Evolutionary conservation across 2,888 invertebrate species (phyloP), one percentile per base, ranked within the genome.

Genomic region (Hirtodrosophila trivittata): DNA sequence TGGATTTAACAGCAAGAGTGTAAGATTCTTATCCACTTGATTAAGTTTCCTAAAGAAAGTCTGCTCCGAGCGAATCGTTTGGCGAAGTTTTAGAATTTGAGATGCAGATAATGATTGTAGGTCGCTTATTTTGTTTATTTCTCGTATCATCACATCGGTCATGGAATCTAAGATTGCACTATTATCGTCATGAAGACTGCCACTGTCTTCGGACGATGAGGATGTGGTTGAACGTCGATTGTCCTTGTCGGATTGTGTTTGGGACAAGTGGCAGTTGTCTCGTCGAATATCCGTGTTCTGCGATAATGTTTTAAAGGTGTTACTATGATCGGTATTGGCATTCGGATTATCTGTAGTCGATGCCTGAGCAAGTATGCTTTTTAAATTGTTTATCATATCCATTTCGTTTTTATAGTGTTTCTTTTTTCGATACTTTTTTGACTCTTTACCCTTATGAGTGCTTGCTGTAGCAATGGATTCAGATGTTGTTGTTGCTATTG

Each of bases 331-430:
- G 3, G 13, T 3, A 14, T 16, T 14, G 1, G 3, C 3, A 37
- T 32, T 21, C 18, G 12, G 7, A 5, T 9, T 12, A 7, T 1
- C 10, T n/a, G 26, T 10, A 13, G 10, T 56, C 0, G 54, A 57
- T 39, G 72, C 63, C 59, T 73, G 74, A 10, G 87, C 80, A 0
- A 90, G 73, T 1, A 89, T 87, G 8, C 82, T 82, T 47, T 89
- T 90, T 1, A 90, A 75, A 69, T 89, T 89, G 46, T 89, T 90
- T n/a, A 90, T 70, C 81, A 90, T 86, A 41, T 91, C 90, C 90
- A 90, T 90, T 77, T 90, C 89, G 45, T 89, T 87, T 54, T 87
- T 89, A 26, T 89, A 82, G 41, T 90, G 89, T 21, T 89, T 89
- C 12, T 90, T 90, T 55, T 90, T 90, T 25, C 89, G 83, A n/a